Evolutionary conservation across 2,113 vertebrate genomes (phyloP).

Genomic region (Lasiurus cinereus): DNA sequence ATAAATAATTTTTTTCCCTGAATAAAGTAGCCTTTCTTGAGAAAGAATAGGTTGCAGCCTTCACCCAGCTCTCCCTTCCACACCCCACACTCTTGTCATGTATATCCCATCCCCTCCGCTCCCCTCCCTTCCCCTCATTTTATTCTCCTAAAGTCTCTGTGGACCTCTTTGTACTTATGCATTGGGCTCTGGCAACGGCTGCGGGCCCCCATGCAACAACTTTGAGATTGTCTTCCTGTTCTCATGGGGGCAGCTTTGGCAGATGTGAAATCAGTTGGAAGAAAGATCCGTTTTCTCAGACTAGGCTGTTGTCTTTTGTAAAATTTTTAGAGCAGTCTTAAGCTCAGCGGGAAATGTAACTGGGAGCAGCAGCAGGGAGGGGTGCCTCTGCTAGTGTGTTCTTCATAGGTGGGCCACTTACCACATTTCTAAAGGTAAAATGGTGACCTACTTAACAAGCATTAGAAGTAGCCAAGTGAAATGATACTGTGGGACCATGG

Average conservation of each 20-base stretch:
- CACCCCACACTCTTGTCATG: not conserved
- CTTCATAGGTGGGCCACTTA: not conserved
- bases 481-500: not conserved
- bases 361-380: not conserved
- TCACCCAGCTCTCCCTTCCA: not conserved
- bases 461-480: not conserved
- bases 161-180: not conserved
- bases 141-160: not conserved
- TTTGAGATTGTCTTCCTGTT: not conserved
- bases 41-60: not conserved
- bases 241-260: not conserved
- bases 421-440: not conserved
- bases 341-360: not conserved
- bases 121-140: not conserved
- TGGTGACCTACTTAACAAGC: not conserved
- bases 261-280: not conserved
- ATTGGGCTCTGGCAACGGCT: not conserved
- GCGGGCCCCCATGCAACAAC: fast-evolving
- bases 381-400: not conserved
- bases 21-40: not conserved
- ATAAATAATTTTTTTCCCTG: not conserved
- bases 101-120: fast-evolving
- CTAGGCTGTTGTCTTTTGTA: not conserved
- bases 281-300: not conserved
- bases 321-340: not conserved